Conservation (phyloP, 1,140 invertebrate species). For the Ceratina australensis region DNA sequence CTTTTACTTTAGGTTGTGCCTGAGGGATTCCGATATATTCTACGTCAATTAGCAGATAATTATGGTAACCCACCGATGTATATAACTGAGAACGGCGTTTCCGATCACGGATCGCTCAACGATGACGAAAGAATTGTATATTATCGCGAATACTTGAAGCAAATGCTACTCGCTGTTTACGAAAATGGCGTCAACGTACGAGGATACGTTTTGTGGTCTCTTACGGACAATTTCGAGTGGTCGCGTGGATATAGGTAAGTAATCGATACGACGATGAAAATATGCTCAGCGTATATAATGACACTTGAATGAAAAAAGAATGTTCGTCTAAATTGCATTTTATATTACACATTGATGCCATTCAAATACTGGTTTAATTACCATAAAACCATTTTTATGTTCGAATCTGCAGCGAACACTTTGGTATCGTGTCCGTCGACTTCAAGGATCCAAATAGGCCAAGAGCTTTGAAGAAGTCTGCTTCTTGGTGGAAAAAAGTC, state of each 20-base stretch:
- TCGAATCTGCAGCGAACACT: slow-evolving; percentile 81
- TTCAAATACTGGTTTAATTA: no score
- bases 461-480: slow-evolving; percentile 87
- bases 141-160: slow-evolving; percentile 82
- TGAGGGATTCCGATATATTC: slow-evolving; percentile 79
- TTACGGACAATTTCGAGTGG: slow-evolving; percentile 93
- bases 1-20: slow-evolving; percentile 74
- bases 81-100: slow-evolving; percentile 50
- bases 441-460: slow-evolving; percentile 83
- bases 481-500: slow-evolving; percentile 81
- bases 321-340: no score
- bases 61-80: slow-evolving; percentile 74
- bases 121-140: slow-evolving; percentile 73
- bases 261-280: no score
- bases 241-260: slow-evolving; percentile 82
- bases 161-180: slow-evolving; percentile 83
- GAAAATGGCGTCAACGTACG: slow-evolving; percentile 83
- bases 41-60: slow-evolving; percentile 82
- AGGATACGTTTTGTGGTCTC: slow-evolving; percentile 87
- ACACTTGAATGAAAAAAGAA: no score
- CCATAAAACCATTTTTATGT: slow-evolving; percentile 16
- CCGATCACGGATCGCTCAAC: slow-evolving; percentile 54
- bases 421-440: slow-evolving; percentile 88
- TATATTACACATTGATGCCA: no score
- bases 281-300: no score